These are phyloP conservation scores for Cirrhinus mrigala DNA, from an alignment of 2,797 vertebrate species.

Conservation along the genomic window DNA sequence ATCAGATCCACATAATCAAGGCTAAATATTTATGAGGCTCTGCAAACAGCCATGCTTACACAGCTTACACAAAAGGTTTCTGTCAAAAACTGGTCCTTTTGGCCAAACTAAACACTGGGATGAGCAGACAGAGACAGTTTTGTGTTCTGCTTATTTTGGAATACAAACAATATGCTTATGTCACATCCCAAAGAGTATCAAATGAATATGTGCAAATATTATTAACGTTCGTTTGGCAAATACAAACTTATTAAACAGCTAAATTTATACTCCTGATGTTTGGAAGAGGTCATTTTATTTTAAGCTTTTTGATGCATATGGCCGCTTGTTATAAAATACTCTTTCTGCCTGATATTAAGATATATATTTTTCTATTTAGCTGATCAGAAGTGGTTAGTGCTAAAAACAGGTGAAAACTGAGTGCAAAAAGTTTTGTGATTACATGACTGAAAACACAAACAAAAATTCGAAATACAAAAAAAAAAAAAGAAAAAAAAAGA, in stretches of 20 bases:
- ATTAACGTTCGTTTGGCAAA: not conserved
- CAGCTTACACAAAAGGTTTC: not conserved
- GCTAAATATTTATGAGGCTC: slow-evolving; percentile 6
- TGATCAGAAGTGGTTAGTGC: too few relatives aligned
- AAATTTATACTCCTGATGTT: not conserved
- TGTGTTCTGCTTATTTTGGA: slow-evolving; percentile 52
- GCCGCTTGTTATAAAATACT: not conserved
- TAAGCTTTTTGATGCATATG: not conserved
- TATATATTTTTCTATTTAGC: too few relatives aligned
- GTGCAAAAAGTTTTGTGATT: not conserved
- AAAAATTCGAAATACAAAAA: not conserved
- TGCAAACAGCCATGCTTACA: slow-evolving; percentile 7
- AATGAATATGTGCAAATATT: slow-evolving; percentile 10
- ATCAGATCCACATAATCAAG: not conserved
- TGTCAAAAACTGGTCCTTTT: slow-evolving; percentile 14
- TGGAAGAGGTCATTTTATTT: not conserved
- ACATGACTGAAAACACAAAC: not conserved
- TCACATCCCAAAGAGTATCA: slow-evolving; percentile 16
- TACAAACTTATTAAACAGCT: not conserved
- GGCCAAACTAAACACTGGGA: slow-evolving; percentile 52
- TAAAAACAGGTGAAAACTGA: not conserved
- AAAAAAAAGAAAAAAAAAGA: not conserved
- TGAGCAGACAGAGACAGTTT: slow-evolving; percentile 47
- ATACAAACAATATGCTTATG: slow-evolving; percentile 32
- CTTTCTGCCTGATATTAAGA: too few relatives aligned